Conservation (phyloP, 2,113 vertebrate genomes). For the Leuciscus idus region DNA sequence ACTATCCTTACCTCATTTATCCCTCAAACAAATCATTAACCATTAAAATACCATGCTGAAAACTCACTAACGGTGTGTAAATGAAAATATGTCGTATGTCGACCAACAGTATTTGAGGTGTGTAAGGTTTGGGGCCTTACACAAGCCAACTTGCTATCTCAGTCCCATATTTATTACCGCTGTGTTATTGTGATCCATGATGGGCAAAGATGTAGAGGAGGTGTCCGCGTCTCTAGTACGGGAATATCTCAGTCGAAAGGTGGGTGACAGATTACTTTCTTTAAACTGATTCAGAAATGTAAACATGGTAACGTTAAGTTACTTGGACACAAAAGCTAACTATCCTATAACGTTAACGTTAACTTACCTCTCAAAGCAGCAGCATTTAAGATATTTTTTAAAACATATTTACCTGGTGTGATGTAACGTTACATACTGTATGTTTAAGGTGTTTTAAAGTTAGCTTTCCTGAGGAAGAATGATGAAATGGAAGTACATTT, state of each 20-base stretch:
- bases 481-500: neutral
- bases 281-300: neutral
- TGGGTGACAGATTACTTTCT: conserved; percentile 52
- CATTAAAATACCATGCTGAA: neutral
- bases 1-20: neutral
- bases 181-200: conserved; percentile 52
- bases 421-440: neutral
- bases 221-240: conserved; percentile 88
- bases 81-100: neutral
- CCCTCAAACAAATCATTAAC: neutral
- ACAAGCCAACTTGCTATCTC: neutral
- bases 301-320: neutral
- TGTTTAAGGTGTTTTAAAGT: neutral
- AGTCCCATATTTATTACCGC: neutral
- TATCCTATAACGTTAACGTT: neutral
- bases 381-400: neutral
- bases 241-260: conserved; percentile 93
- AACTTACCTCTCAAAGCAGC: neutral
- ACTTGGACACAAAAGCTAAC: neutral
- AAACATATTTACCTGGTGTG: neutral
- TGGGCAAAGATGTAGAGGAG: conserved; percentile 83
- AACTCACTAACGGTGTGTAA: neutral
- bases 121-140: neutral
- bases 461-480: neutral
- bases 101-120: neutral